Conservation (phyloP, 2,888 invertebrate genomes). For the Rhingia rostrata region DNA sequence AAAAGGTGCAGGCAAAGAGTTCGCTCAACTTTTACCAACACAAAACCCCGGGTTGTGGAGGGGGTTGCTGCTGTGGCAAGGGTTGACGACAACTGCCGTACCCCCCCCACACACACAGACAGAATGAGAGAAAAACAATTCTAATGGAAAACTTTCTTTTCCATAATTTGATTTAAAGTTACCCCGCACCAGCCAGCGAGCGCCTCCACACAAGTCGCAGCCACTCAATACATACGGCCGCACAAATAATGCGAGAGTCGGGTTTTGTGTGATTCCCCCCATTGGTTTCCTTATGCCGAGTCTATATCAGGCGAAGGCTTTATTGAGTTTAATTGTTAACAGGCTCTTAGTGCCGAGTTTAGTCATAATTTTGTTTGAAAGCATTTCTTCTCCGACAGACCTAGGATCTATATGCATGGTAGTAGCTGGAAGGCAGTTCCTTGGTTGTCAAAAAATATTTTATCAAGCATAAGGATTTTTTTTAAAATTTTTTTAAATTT, state of each 20-base stretch:
- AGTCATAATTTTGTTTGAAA: slow-evolving; percentile 41
- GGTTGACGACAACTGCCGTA: slow-evolving; percentile 22
- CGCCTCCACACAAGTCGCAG: background rate
- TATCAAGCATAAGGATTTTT: slow-evolving; percentile 23
- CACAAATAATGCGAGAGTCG: slow-evolving; percentile 17
- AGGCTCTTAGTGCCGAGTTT: slow-evolving; percentile 47
- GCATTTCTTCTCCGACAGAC: background rate
- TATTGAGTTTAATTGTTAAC: slow-evolving; percentile 65
- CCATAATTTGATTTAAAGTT: slow-evolving; percentile 74
- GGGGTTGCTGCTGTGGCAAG: slow-evolving; percentile 14
- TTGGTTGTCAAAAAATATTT: slow-evolving; percentile 30
- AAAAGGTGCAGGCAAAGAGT: slow-evolving; percentile 65
- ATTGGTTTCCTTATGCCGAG: background rate
- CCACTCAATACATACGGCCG: slow-evolving; percentile 20
- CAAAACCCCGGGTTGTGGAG: slow-evolving; percentile 33
- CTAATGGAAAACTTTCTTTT: slow-evolving; percentile 71
- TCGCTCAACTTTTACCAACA: slow-evolving; percentile 72
- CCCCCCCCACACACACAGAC: slow-evolving; percentile 13
- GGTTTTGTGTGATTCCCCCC: slow-evolving; percentile 15
- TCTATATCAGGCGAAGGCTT: slow-evolving; percentile 10
- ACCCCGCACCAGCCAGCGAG: background rate
- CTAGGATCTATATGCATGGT: background rate
- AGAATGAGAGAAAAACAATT: slow-evolving; percentile 49
- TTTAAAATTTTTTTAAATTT: slow-evolving; percentile 1
- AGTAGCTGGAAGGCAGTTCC: slow-evolving; percentile 20